Base-by-base conservation (phyloP, 1,140 invertebrate species). In the Apis laboriosa region DNA sequence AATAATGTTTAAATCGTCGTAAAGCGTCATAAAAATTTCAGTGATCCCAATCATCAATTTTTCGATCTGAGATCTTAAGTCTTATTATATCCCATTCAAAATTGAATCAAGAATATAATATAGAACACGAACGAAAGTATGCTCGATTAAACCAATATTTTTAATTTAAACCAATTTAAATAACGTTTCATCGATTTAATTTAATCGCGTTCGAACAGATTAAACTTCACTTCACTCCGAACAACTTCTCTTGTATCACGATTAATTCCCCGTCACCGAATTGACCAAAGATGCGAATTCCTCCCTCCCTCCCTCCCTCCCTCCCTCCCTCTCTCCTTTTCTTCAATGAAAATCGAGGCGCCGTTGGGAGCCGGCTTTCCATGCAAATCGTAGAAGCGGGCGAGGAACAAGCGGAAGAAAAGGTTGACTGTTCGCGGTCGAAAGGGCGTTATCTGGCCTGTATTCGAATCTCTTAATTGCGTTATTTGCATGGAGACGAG, bases 381-480 rank as follows among this genome's bases (percentile, higher is more conserved):
- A 71, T 78, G 80, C 75, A 78, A 79, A 83, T 66, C 53, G 67
- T 24, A 7, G 17, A 2, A 9, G 4, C 17, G 19, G 19, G 19
- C 19, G 71, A 34, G 28, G 34, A 34, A 34, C 4, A 43, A 73
- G 12, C 53, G 55, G 7, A 58, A 34, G 77, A 72, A 74, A 84
- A 80, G 17, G 61, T 68, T 43, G 63, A 21, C 82, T 66, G 61
- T 61, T 64, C 60, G 77, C 60, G 75, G 80, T 13, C 34, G 9
- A 34, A 43, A n/a, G 56, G 77, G 81, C 82, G 86, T 89, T 90
- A 91, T 89, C 88, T 90, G 56, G 80, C 77, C 79, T 80, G 86
- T 84, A 87, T 84, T 87, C 85, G 77, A 86, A 86, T 86, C 77
- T 90, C 86, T 89, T 90, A 91, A 91, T 91, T 91, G 85, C 88